phyloP scores from a whole-genome alignment of 2,113 vertebrate genomes.

The Myrmecobius fasciatus region DNA sequence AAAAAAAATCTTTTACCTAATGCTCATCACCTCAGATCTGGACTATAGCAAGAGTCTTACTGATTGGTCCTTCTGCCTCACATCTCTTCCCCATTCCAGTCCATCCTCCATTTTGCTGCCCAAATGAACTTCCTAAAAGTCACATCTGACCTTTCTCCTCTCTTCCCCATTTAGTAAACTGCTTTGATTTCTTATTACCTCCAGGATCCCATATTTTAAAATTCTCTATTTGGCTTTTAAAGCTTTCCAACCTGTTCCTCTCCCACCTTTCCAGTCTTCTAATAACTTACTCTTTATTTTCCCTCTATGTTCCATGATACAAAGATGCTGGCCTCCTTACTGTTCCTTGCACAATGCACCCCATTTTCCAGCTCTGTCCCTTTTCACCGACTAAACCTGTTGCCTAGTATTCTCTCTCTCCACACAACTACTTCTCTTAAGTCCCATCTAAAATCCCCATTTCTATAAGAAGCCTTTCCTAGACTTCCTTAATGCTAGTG shows the following conservation, averaged over 20 bases:
- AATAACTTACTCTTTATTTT: background rate
- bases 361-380: background rate
- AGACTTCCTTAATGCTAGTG: background rate
- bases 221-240: background rate
- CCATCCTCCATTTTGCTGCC: background rate
- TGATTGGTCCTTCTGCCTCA: background rate
- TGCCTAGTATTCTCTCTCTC: background rate
- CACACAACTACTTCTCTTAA: background rate
- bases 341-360: background rate
- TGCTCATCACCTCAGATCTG: background rate
- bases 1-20: background rate
- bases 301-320: background rate
- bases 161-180: background rate
- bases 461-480: background rate
- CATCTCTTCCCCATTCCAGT: background rate
- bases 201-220: background rate
- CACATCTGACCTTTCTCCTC: background rate
- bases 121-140: background rate
- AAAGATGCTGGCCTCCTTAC: background rate
- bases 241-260: background rate
- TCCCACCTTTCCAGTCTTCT: background rate
- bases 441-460: background rate
- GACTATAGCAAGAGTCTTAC: background rate
- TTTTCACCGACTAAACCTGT: background rate
- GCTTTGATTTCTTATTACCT: background rate